Base-by-base conservation (phyloP, 2,797 vertebrate species). In the Okamejei kenojei region DNA sequence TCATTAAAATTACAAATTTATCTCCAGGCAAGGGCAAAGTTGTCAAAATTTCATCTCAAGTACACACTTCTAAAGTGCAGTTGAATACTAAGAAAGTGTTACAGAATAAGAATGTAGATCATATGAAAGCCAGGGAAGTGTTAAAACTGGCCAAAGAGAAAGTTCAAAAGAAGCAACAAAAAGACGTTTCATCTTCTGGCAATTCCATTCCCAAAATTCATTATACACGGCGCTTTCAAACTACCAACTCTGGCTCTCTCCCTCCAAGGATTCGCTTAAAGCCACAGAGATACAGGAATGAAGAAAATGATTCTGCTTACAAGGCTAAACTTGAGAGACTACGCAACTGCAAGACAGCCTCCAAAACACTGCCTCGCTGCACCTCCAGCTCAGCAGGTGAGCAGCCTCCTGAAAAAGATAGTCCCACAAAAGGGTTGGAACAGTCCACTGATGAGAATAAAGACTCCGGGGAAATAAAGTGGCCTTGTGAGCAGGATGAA, bases 261-360 rank as follows among this genome's bases (percentile, higher is more conserved):
- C 96, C 97, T 93, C 97, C 98, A 94, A 96, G 97, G 94, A 97
- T 98, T 96, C 98, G 98, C 77, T 97, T 99, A 94, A 99, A 99
- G 97, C 98, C 98, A 74, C 98, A 99, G 96, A 97, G 98, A 96
- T 99, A 99, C 93, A 97, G 98, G 95, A 99, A 99, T 7, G 98
- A 99, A 94, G 98, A 99, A 93, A 97, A 97, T 94, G 97, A 98
- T 96, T 97, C 97, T 94, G 97, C 97, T 93, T 95, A 97, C 95
- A 98, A 97, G 96, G 96, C 96, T 68, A 97, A 97, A 95, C 97
- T 98, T 95, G 97, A 98, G 96, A 97, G 97, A 96, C 96, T 97
- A 95, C 96, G 96, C 94, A 97, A 96, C 90, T 95, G 97, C 93
- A 97, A 97, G 96, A 96, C 96, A 96, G 97, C 96, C 90, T 95